Base-by-base conservation (phyloP, 2,888 invertebrate species). In the Acleris literana region DNA sequence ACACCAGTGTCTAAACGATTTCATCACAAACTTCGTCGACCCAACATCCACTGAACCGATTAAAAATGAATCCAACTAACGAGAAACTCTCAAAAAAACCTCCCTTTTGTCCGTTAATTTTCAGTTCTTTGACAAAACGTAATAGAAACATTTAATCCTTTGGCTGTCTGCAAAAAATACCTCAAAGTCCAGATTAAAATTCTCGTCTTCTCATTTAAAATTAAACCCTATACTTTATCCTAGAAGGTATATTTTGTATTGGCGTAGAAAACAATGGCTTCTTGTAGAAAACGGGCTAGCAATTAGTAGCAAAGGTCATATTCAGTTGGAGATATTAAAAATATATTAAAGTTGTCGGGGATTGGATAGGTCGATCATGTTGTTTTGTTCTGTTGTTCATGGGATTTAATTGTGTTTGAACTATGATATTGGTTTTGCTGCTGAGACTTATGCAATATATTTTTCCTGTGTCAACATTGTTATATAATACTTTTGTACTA, bases 71-170 rank as follows among this genome's bases (percentile, higher is more conserved):
- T 62, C 56, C 39, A 18, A 29, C 20, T 18, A 66, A 53, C 25
- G 48, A 60, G 56, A 61, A 61, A 57, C 61, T 56, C 56, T 54
- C 17, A 61, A 62, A 66, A n/a, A 66, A 66, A 44, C 5, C 16
- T 16, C 16, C 43, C 57, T 62, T 57, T 62, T 62, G 62, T 62
- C 25, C 61, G 57, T 52, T 66, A 62, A 66, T 66, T 66, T 62
- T 48, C 66, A 53, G 56, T 52, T 57, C 62, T 66, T 66, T 61
- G 79, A 76, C 79, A 79, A 80, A 75, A 76, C 77, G 83, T 83
- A 86, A 87, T 84, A 84, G 82, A 84, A 89, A 85, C 85, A 84
- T 87, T 88, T 85, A 87, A 88, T 86, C 84, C 84, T 82, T 82
- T 80, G 78, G 78, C 81, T 84, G 84, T 76, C 76, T 71, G 70